Evolutionary conservation across 2,113 vertebrate genomes (phyloP).

Genomic region (Oplegnathus fasciatus): DNA sequence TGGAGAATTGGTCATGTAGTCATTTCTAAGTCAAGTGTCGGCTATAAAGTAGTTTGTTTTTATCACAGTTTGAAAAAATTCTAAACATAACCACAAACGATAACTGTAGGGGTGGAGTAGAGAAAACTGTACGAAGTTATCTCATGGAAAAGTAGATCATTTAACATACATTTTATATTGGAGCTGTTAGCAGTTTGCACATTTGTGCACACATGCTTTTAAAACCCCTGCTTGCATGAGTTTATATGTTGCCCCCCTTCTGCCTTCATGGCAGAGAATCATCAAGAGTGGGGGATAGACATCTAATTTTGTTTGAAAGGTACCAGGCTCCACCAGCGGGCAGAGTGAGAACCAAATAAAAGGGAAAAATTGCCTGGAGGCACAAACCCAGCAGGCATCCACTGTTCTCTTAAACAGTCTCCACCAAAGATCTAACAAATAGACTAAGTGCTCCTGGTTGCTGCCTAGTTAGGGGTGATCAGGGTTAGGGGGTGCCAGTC

Average conservation of each 20-base stretch:
- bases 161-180: conserved; percentile 76
- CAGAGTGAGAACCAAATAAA: conserved; percentile 82
- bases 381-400: conserved; percentile 85
- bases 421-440: conserved; percentile 81
- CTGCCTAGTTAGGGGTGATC: conserved; percentile 71
- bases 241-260: conserved; percentile 75
- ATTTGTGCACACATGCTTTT: conserved; percentile 19
- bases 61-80: conserved; percentile 58
- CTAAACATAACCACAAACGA: conserved; percentile 57
- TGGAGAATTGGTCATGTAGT: conserved; percentile 16
- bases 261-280: conserved; percentile 83
- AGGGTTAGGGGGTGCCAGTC: conserved; percentile 63
- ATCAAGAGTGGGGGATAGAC: conserved; percentile 81
- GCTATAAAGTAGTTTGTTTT: conserved; percentile 14
- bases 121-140: conserved; percentile 79
- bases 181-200: conserved; percentile 4
- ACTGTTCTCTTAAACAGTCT: conserved; percentile 84
- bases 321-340: conserved; percentile 83
- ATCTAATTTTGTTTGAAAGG: conserved; percentile 89
- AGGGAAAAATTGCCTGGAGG: conserved; percentile 82
- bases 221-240: conserved; percentile 46
- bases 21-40: conserved; percentile 44
- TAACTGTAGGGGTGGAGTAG: conserved; percentile 79
- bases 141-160: conserved; percentile 81
- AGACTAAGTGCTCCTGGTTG: conserved; percentile 77